Evolutionary conservation across 2,888 invertebrate genomes (phyloP).

Genomic region (Tiliacea aurago): DNA sequence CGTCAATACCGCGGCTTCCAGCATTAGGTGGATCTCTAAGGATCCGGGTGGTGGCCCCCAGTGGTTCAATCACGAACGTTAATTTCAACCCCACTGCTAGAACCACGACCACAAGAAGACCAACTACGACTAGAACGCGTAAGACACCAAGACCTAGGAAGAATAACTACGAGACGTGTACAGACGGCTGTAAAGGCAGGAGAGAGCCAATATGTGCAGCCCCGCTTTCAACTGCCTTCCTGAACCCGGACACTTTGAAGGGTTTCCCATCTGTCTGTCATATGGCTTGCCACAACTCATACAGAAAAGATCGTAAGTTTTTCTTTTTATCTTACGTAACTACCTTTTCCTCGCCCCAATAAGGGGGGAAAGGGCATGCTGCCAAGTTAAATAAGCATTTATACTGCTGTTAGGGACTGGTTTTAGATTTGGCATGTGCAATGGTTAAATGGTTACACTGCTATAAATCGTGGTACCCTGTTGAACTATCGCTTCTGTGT

Average conservation of each 20-base stretch:
- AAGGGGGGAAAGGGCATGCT: background rate
- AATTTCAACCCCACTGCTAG: slow-evolving; percentile 72
- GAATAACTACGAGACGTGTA: slow-evolving; percentile 82
- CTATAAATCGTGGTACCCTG: background rate
- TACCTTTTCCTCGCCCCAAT: background rate
- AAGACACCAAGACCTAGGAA: slow-evolving; percentile 75
- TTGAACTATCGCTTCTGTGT: no score
- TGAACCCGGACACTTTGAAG: slow-evolving; percentile 81
- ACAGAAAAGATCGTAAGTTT: slow-evolving; percentile 82
- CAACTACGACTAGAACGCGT: slow-evolving; percentile 72
- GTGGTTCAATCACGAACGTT: slow-evolving; percentile 81
- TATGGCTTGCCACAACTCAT: slow-evolving; percentile 87
- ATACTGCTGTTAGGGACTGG: background rate
- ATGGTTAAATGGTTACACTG: background rate
- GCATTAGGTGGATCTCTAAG: slow-evolving; percentile 59
- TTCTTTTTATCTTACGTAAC: slow-evolving; percentile 4
- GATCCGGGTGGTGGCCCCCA: slow-evolving; percentile 81
- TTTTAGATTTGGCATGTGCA: background rate
- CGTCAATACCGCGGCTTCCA: slow-evolving; percentile 13
- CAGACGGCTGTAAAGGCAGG: slow-evolving; percentile 78
- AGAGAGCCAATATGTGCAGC: slow-evolving; percentile 83
- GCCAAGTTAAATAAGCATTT: background rate
- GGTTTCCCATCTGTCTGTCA: slow-evolving; percentile 87
- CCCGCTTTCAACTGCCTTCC: slow-evolving; percentile 75
- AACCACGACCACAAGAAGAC: slow-evolving; percentile 47